Base-by-base conservation (phyloP, 2,113 vertebrate genomes). In the Bolborhynchus lineola region DNA sequence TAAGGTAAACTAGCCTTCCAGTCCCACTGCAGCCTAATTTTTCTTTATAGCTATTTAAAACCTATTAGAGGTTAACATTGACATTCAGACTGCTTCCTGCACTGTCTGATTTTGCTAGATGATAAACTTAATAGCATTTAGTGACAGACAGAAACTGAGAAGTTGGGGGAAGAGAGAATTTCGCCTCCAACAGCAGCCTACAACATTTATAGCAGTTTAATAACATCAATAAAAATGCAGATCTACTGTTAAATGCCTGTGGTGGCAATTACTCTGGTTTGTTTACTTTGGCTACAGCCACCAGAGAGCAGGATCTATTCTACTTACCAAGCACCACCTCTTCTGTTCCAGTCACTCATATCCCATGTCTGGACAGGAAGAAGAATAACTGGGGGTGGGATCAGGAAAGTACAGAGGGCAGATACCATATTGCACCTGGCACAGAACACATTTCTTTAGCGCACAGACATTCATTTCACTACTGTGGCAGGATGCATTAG, bases 1-100 rank as follows among this genome's bases (percentile, higher is more conserved):
- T 94, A 96, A 94, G 85, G 94, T 96, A 95, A 97, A 96, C 93
- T 96, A 91, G 67, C 74, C 91, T 95, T 97, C 94, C 95, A 94
- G 86, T 93, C 93, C 91, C 90, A 71, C 35, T 92, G 74, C 84
- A 90, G 42, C 35, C 41, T 72, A 91, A 69, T 83, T 94, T 91
- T 93, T 91, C 91, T 95, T 95, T 92, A 91, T 47, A 90, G 79
- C 72, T 85, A 69, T 93, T 95, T 97, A 93, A 97, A 95, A 95
- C 83, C 81, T 95, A 92, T 96, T 96, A 87, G 53, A 93, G 63
- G 57, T 91, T 71, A 92, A 59, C 60, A 60, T 91, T 86, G 94
- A 93, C 86, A 94, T 96, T 95, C 86, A 94, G 89, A 42, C 83
- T 91, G 77, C 80, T 96, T 96, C 91, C 94, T 94, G 63, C 29